Conservation (phyloP, 2,797 vertebrate genomes). For the Sebastes hubbsi region DNA sequence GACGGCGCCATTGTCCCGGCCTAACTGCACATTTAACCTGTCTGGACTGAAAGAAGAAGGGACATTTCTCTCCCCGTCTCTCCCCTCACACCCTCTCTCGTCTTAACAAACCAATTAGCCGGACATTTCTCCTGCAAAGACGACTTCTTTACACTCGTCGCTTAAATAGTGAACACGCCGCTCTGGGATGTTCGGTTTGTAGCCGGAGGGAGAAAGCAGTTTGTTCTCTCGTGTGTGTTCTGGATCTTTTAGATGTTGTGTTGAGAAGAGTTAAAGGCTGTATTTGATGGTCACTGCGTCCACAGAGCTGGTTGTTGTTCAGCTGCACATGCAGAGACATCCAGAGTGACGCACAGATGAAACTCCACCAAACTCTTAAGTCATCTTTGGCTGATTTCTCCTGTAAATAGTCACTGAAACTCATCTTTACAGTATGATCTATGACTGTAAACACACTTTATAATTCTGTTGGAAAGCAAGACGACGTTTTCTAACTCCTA, state of each 20-base stretch:
- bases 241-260: neutral
- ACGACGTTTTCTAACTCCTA: neutral
- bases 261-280: neutral
- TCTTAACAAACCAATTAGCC: conserved; percentile 81
- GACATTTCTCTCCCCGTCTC: conserved; percentile 44
- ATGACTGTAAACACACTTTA: neutral
- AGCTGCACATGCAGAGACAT: neutral
- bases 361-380: neutral
- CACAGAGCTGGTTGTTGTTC: neutral
- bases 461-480: no score
- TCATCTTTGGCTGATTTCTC: neutral
- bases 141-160: conserved; percentile 48
- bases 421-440: neutral
- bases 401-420: neutral
- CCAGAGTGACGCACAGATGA: neutral
- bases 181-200: conserved; percentile 28
- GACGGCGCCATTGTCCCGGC: conserved; percentile 65
- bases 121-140: conserved; percentile 69
- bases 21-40: conserved; percentile 86
- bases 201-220: conserved; percentile 30
- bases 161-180: conserved; percentile 36
- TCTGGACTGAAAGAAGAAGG: conserved; percentile 76
- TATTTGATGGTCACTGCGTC: neutral
- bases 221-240: neutral
- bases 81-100: conserved; percentile 47